These are phyloP conservation scores for Theropithecus gelada DNA, from an alignment of 2,113 vertebrate genomes.

Conservation along the genomic window DNA sequence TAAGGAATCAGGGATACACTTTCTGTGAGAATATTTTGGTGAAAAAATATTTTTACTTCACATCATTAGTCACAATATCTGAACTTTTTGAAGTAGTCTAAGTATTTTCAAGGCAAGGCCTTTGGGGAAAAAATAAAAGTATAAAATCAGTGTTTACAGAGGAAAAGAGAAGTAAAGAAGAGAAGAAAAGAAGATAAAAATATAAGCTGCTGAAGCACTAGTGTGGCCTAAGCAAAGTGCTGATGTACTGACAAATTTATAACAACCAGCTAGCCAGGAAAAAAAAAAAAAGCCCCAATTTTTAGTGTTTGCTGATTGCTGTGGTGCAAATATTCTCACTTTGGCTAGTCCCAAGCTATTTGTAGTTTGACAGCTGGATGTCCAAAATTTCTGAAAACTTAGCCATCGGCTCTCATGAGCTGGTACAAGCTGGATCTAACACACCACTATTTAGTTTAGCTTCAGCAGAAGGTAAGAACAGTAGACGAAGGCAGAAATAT, in stretches of 20 bases:
- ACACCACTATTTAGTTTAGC: neutral
- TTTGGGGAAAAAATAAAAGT: neutral
- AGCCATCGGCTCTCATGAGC: neutral
- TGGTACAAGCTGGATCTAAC: neutral
- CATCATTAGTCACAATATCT: conserved; percentile 13
- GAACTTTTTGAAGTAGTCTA: conserved; percentile 36
- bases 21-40: conserved; percentile 33
- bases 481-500: neutral
- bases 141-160: neutral
- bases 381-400: neutral
- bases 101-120: neutral
- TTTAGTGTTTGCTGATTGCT: neutral
- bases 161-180: neutral
- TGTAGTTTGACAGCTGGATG: neutral
- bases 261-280: neutral
- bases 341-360: neutral
- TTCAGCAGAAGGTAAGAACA: neutral
- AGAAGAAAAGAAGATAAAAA: conserved; percentile 19
- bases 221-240: neutral
- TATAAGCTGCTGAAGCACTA: neutral
- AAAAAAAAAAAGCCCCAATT: neutral
- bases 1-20: neutral
- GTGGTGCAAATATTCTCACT: neutral
- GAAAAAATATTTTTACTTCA: conserved; percentile 50
- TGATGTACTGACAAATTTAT: neutral